phyloP scores from a whole-genome alignment of 2,797 vertebrate genomes.

The Cirrhinus molitorella region DNA sequence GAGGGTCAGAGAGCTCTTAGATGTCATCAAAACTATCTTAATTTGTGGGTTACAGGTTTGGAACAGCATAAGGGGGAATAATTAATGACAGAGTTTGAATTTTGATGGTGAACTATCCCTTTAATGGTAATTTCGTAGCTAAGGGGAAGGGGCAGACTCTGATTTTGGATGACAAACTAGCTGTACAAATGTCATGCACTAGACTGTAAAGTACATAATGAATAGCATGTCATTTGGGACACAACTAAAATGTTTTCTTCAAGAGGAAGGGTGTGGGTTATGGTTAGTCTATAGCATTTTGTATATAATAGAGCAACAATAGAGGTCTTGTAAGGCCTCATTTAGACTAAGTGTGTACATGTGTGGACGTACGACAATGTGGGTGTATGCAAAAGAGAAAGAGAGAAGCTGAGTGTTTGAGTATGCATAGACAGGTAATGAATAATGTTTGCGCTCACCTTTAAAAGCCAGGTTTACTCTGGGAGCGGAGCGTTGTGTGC shows the following conservation, averaged over 20 bases:
- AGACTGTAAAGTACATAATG: background rate
- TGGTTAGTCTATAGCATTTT: constrained; percentile 17
- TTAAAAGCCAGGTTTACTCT: constrained; percentile 82
- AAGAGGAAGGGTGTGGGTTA: constrained; percentile 3
- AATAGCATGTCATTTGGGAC: background rate
- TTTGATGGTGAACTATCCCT: too few relatives aligned
- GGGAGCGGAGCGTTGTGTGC: constrained; percentile 78
- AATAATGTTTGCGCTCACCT: constrained; percentile 72
- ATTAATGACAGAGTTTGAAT: too few relatives aligned
- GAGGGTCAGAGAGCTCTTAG: too few relatives aligned
- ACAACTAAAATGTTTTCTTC: constrained; percentile 23
- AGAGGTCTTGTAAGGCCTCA: background rate
- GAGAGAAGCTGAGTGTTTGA: constrained; percentile 24
- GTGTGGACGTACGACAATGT: background rate
- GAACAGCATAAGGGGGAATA: too few relatives aligned
- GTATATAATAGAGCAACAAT: constrained; percentile 11
- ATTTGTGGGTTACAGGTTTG: too few relatives aligned
- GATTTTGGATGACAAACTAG: too few relatives aligned
- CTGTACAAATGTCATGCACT: background rate
- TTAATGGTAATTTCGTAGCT: background rate
- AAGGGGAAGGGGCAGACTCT: background rate
- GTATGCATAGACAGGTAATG: constrained; percentile 31
- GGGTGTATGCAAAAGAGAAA: constrained; percentile 47
- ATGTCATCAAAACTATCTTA: too few relatives aligned
- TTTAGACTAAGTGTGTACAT: constrained; percentile 24